Conservation (phyloP, 1,140 invertebrate species). For the Drosophila suzukii region DNA sequence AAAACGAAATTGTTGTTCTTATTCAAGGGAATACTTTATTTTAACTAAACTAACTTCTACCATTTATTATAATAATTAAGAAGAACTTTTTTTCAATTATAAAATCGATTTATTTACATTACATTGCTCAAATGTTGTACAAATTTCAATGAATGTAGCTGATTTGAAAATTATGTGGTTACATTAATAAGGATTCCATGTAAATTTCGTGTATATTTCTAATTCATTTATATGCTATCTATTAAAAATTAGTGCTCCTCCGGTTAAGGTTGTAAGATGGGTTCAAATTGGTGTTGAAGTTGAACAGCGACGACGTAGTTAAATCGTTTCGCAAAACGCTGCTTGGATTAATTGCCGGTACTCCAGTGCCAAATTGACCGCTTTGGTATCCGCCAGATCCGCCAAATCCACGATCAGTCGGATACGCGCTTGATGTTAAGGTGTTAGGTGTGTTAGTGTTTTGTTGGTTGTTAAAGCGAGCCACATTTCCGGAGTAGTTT, state of each 20-base stretch:
- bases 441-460: conserved; percentile 38
- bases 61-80: conserved; percentile 1
- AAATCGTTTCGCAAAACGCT: conserved; percentile 15
- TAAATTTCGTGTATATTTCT: conserved; percentile 13
- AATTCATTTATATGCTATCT: background rate
- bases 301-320: conserved; percentile 10
- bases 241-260: conserved; percentile 19
- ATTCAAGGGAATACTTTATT: conserved; percentile 1
- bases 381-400: conserved; percentile 20
- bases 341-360: conserved; percentile 7
- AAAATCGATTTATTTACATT: conserved; percentile 31
- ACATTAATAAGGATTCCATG: conserved; percentile 16
- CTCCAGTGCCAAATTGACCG: conserved; percentile 6
- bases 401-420: conserved; percentile 20
- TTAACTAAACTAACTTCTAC: conserved; percentile 3
- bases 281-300: conserved; percentile 36
- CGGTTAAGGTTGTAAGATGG: conserved; percentile 19
- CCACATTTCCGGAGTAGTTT: conserved; percentile 51
- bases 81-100: background rate
- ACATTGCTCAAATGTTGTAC: conserved; percentile 35
- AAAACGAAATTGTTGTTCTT: background rate
- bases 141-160: conserved; percentile 28
- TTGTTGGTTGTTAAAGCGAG: conserved; percentile 48
- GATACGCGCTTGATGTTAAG: conserved; percentile 10
- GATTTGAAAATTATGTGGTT: background rate